These are phyloP conservation scores for Typhlichthys eigenmanni DNA, from an alignment of 2,797 vertebrate species.

Conservation along the genomic window DNA sequence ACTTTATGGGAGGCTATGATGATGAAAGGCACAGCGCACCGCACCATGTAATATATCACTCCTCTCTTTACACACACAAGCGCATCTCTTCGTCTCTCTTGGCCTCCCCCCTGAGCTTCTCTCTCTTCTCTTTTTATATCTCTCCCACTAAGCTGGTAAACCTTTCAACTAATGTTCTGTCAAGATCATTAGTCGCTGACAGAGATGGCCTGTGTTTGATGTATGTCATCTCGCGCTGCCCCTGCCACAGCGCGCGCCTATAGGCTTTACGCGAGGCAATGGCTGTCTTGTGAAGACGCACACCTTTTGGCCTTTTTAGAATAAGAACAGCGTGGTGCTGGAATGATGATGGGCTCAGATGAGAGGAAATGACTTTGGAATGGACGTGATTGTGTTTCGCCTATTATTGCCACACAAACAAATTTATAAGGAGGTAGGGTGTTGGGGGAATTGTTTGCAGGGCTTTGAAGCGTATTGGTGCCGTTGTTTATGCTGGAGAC, in stretches of 20 bases:
- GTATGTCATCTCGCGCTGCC: conserved; percentile 45
- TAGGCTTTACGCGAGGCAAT: no score
- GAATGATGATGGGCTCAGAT: conserved; percentile 64
- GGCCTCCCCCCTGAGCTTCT: conserved; percentile 17
- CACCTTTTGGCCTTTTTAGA: conserved; percentile 58
- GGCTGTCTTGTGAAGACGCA: background rate
- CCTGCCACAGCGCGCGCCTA: conserved; percentile 34
- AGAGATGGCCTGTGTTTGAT: conserved; percentile 58
- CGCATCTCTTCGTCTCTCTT: conserved; percentile 36
- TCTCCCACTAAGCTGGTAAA: conserved; percentile 43
- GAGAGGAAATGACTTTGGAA: conserved; percentile 52
- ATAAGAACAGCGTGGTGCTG: conserved; percentile 39
- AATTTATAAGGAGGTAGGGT: conserved; percentile 38
- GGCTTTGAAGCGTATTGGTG: conserved; percentile 60
- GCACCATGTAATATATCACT: conserved; percentile 71
- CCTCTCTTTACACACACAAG: conserved; percentile 59
- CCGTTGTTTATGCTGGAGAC: conserved; percentile 34
- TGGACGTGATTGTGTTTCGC: conserved; percentile 48
- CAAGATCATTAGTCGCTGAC: conserved; percentile 61
- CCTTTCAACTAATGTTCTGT: conserved; percentile 55
- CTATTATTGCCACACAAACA: conserved; percentile 35
- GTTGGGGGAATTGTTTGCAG: conserved; percentile 37
- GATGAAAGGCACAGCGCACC: conserved; percentile 77
- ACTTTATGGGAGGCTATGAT: conserved; percentile 73
- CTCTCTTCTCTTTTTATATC: conserved; percentile 38